Conservation (phyloP, 2,888 invertebrate genomes). For the Alloplasta piceator region DNA sequence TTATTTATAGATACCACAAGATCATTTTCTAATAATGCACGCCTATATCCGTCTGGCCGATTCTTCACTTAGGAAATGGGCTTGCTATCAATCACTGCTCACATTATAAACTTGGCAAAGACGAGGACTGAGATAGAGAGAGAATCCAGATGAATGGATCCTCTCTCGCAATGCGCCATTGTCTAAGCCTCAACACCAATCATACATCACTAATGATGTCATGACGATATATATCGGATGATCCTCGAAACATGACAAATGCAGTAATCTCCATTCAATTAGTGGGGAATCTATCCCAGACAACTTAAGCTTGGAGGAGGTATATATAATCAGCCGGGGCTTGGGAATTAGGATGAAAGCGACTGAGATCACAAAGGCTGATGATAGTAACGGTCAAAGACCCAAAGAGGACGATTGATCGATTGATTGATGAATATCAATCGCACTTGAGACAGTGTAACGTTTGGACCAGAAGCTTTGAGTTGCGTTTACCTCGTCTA, state of each 20-base stretch:
- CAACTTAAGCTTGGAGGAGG: neutral
- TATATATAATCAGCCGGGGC: neutral
- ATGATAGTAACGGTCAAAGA: constrained; percentile 18
- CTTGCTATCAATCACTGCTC: no score
- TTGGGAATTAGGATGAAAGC: neutral
- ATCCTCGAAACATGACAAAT: constrained; percentile 75
- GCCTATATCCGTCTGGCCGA: no score
- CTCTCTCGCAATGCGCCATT: neutral
- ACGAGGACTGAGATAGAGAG: no score
- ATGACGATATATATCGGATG: constrained; percentile 68
- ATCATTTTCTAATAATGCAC: no score
- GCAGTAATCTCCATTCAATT: constrained; percentile 74
- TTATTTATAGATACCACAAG: no score
- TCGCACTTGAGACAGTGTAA: neutral
- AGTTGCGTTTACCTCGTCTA: no score
- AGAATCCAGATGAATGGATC: no score
- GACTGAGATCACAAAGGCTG: constrained; percentile 38
- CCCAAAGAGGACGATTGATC: no score
- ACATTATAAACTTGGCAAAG: no score
- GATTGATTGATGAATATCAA: neutral
- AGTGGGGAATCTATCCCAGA: constrained; percentile 43
- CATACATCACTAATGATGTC: constrained; percentile 71
- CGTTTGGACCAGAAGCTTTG: no score
- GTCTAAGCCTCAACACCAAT: constrained; percentile 38
- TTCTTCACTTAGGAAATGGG: no score